These are phyloP conservation scores for Scaptomyza parva DNA, from an alignment of 2,888 invertebrate genomes.

Conservation along the genomic window DNA sequence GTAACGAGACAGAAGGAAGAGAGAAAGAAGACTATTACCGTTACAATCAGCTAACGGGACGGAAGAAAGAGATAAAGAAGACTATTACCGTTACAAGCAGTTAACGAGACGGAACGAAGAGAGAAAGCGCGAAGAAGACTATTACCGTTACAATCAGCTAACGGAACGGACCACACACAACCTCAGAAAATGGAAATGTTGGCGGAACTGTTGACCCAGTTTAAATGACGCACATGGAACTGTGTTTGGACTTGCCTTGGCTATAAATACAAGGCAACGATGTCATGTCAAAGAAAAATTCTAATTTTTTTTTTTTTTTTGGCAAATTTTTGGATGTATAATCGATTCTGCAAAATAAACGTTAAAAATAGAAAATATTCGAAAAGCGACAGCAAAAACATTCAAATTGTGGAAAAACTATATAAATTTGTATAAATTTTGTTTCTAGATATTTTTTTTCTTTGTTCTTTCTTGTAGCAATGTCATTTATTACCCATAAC, in stretches of 20 bases:
- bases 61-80: not conserved
- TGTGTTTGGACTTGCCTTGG: constrained; percentile 25
- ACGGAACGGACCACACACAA: too few relatives aligned
- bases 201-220: constrained; percentile 73
- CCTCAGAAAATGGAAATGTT: not conserved
- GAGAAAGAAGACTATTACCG: not conserved
- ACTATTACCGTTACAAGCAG: not conserved
- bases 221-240: constrained; percentile 49
- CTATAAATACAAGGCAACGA: constrained; percentile 52
- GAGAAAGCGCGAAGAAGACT: too few relatives aligned
- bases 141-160: not conserved
- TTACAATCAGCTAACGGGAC: not conserved
- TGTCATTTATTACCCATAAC: constrained; percentile 30
- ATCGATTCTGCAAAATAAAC: constrained; percentile 18
- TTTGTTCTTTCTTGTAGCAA: not conserved
- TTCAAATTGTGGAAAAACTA: not conserved
- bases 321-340: not conserved
- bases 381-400: constrained; percentile 4
- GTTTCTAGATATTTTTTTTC: not conserved
- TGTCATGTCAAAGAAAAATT: constrained; percentile 45
- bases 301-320: constrained; percentile 20
- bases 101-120: too few relatives aligned
- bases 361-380: not conserved
- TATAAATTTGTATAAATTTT: not conserved
- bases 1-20: too few relatives aligned